Conservation (phyloP, 2,888 invertebrate genomes). For the Diaprepes abbreviatus region DNA sequence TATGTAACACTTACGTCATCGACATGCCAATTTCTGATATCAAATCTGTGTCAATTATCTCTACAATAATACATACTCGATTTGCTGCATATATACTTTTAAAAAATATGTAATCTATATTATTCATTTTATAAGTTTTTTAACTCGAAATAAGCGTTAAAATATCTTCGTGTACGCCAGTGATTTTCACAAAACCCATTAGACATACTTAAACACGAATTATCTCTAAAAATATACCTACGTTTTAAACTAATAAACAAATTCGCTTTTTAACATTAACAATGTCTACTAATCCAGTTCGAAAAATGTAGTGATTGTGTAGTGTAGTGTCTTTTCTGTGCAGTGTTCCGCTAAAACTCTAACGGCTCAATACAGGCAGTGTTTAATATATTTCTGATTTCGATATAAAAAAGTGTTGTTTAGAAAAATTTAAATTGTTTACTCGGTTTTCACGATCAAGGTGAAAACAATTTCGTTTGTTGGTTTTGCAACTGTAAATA, state of each 20-base stretch:
- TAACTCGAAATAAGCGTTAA: too few species aligned
- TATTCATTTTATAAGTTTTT: too few species aligned
- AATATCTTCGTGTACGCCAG: constrained; percentile 11
- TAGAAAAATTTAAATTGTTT: neutral
- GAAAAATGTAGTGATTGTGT: constrained; percentile 28
- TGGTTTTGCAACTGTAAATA: neutral
- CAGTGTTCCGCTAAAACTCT: constrained; percentile 37
- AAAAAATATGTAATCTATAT: too few species aligned
- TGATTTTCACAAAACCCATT: constrained; percentile 24
- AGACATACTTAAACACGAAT: constrained; percentile 41
- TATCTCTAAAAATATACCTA: constrained; percentile 49
- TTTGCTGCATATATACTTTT: too few species aligned
- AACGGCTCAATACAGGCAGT: constrained; percentile 16
- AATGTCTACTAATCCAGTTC: constrained; percentile 27
- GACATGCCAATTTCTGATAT: neutral
- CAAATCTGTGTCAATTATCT: neutral
- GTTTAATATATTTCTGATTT: neutral
- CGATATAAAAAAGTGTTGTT: constrained; percentile 16
- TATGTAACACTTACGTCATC: neutral
- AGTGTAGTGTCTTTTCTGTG: constrained; percentile 18
- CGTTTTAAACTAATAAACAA: constrained; percentile 47
- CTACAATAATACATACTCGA: too few species aligned
- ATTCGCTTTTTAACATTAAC: constrained; percentile 44
- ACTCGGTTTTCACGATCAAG: constrained; percentile 3
- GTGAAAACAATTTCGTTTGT: constrained; percentile 3